Base-by-base conservation (phyloP, 23 tunicate species). In the Styela plicata region DNA sequence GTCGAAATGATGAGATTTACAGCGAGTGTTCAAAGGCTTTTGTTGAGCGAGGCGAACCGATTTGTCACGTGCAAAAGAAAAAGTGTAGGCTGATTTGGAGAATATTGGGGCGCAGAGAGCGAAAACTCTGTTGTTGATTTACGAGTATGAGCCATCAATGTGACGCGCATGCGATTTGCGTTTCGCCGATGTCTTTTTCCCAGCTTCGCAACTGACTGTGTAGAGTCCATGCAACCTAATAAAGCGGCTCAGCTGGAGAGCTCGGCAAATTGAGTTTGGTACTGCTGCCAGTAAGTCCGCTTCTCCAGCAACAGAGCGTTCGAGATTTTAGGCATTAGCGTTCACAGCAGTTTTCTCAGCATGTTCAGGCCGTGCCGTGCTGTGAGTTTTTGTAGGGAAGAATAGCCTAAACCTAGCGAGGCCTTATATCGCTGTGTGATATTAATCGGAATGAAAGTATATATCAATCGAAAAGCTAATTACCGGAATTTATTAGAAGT, bases 281-380 rank as follows among this genome's bases (percentile, higher is more conserved):
- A 44, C 13, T 5, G 57, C 13, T 44, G 57, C 57, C 57, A 44
- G 13, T 13, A 7, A 44, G 57, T 44, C 57, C 13, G 57, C 13
- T 7, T 44, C 57, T 44, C 13, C 77, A 3, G 17, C 35, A 34
- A 17, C 77, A 29, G 17, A 71, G 34, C 7, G 34, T 71, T 20
- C 5, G 77, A 71, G 34, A 66, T 66, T 26, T 71, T 71, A 21
- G 3, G 34, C 77, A 71, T 71, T 71, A 71, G 77, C 36, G 36
- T 34, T 71, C 77, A 71, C 77, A 71, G 77, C 77, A 34, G 77
- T 71, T 44, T 28, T 30, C 77, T 71, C 77, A 32, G 77, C 77
- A 5, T 31, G 23, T 30, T 16, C 77, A 28, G 3, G 29, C 37
- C 17, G 77, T 28, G 73, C 32, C 36, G 34, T 71, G 77, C 34